A percentile compares a stretch with the other conserved stretches of the same genome.
Conservation (phyloP, 2,888 invertebrate species). For the Monoplex corrugatus region DNA sequence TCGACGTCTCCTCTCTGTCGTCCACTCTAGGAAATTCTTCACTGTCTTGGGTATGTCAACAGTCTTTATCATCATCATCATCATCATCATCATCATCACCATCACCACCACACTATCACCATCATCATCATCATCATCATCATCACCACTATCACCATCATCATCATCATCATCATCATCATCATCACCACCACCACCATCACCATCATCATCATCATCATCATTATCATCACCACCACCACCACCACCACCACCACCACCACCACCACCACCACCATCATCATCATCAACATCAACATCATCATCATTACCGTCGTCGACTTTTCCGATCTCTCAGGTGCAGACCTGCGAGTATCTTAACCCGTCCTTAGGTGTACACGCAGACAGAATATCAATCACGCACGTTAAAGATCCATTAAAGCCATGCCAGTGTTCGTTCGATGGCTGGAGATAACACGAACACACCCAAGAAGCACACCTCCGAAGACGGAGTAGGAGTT, state of each 20-base stretch:
- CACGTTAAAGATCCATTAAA: no score
- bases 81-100: no score
- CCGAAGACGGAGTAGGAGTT: no score
- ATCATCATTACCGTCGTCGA: background rate
- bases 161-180: no score
- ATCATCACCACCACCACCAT: no score
- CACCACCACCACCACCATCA: slow-evolving; percentile 1
- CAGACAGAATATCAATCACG: background rate
- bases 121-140: no score
- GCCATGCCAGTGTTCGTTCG: background rate
- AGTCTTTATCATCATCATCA: background rate
- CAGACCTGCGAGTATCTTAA: no score
- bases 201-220: no score
- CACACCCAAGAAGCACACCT: no score
- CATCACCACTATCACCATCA: no score
- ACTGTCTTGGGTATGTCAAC: slow-evolving; percentile 49
- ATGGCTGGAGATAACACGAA: background rate
- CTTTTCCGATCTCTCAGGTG: background rate
- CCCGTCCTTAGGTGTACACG: background rate
- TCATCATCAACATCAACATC: background rate
- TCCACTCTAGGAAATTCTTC: slow-evolving; percentile 52
- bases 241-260: background rate
- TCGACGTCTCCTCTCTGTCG: slow-evolving; percentile 42
- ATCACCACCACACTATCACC: no score
- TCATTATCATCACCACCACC: background rate